Evolutionary conservation across 2,888 invertebrate genomes (phyloP).

Genomic region (Sicus ferrugineus): DNA sequence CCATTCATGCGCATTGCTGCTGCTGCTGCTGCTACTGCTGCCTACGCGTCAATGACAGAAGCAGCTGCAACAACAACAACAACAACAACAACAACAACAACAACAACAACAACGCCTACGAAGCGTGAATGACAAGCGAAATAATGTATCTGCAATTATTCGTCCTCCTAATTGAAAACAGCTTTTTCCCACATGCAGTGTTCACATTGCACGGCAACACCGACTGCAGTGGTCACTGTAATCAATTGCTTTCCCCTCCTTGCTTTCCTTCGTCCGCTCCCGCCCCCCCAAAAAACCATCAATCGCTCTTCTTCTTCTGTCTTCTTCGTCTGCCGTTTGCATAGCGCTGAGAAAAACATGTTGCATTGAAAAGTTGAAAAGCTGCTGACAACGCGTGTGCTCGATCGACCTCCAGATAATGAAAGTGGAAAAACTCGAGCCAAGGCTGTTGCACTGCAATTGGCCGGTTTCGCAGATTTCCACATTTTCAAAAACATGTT

Average conservation of each 20-base stretch:
- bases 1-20: conserved; percentile 10
- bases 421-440: conserved; percentile 44
- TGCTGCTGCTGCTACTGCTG: not conserved
- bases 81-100: not conserved
- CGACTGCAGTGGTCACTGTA: not conserved
- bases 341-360: not conserved
- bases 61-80: not conserved
- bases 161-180: no score
- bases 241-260: not conserved
- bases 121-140: conserved; percentile 23
- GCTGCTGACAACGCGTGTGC: not conserved
- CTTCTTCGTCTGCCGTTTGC: no score
- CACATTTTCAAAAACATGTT: not conserved
- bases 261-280: not conserved
- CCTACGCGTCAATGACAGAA: not conserved
- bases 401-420: conserved; percentile 22
- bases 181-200: not conserved
- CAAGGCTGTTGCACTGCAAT: conserved; percentile 37
- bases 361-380: not conserved
- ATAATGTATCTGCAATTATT: no score
- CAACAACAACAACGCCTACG: conserved; percentile 6
- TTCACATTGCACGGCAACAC: not conserved
- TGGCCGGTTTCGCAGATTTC: conserved; percentile 23
- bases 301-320: not conserved
- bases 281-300: no score